Base-by-base conservation (phyloP, 1,140 invertebrate genomes). In the Patella vulgata region DNA sequence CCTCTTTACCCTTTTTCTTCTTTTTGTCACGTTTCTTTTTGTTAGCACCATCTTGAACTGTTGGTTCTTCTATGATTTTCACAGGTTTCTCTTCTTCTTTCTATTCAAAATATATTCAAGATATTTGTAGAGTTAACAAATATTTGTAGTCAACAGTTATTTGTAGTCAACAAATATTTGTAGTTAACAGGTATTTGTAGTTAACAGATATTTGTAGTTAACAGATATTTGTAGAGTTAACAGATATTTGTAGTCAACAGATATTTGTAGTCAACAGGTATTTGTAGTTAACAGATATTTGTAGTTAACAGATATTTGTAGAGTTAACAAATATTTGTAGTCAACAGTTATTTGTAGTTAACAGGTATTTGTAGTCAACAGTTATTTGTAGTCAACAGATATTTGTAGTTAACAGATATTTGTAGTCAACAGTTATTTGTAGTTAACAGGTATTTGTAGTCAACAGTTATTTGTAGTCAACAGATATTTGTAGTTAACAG, bases 1-100 rank as follows among this genome's bases (percentile, higher is more conserved):
- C 92, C 72, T 91, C 89, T 46, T 70, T 70, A 27, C 64, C 36
- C 31, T 76, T 78, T 17, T 71, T 74, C 58, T 80, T 77, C 28
- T 73, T 71, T 54, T 71, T 75, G 46, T 71, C 68, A 9, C 71
- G 66, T 36, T 80, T 76, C 30, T 73, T 66, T 50, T 75, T 73
- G 40, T 63, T 66, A 28, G 55, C 30, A 23, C 47, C 59, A 44
- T 58, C 39, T 46, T 46, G 33, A 33, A 46, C 60, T 21, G 46
- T 21, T 50, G 67, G 59, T 50, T 55, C 5, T 2, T 47, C 53
- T 46, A 54, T 14, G 14, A 36, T 14, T 36, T 36, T 36, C 14
- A 36, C 33, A 8, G 33, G 33, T 14, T 36, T 48, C 1, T 48
- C 58, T 33, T 55, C 51, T 25, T 69, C 55, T 30, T 58, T 57